These are phyloP conservation scores for Timema podura DNA, from an alignment of 2,888 invertebrate species.

Conservation along the genomic window DNA sequence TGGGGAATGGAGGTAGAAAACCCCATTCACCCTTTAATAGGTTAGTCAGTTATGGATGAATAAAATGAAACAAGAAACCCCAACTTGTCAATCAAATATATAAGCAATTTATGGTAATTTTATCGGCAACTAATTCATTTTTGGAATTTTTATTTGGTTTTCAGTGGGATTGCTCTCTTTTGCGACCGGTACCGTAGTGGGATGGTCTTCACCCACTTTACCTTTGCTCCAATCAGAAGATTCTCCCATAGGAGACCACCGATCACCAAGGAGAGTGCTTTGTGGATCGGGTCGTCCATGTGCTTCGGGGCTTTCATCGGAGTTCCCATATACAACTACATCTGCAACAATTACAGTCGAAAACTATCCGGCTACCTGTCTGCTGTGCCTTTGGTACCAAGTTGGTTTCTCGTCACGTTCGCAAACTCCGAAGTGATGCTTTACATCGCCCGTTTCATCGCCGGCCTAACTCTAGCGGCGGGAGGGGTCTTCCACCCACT, in stretches of 20 bases:
- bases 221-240: conserved; percentile 45
- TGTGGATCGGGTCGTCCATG: conserved; percentile 54
- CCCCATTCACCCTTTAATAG: too few relatives aligned
- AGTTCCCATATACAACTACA: conserved; percentile 15
- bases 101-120: too few relatives aligned
- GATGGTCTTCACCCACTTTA: conserved; percentile 58
- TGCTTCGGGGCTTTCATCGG: conserved; percentile 50
- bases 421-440: neutral
- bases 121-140: too few relatives aligned
- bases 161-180: conserved; percentile 55
- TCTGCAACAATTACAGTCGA: conserved; percentile 12
- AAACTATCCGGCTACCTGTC: conserved; percentile 21
- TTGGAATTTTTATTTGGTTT: conserved; percentile 31
- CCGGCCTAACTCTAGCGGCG: conserved; percentile 54
- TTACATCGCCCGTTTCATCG: conserved; percentile 47
- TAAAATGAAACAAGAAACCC: too few relatives aligned
- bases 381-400: conserved; percentile 4
- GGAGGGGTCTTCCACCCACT: conserved; percentile 55
- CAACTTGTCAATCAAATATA: too few relatives aligned
- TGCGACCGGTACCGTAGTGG: conserved; percentile 54
- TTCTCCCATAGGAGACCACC: conserved; percentile 48
- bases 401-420: conserved; percentile 13
- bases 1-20: too few relatives aligned
- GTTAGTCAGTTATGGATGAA: too few relatives aligned
- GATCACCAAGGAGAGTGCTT: conserved; percentile 47